Base-by-base conservation (phyloP, 2,888 invertebrate species). In the Rambutsinella grinnellia region DNA sequence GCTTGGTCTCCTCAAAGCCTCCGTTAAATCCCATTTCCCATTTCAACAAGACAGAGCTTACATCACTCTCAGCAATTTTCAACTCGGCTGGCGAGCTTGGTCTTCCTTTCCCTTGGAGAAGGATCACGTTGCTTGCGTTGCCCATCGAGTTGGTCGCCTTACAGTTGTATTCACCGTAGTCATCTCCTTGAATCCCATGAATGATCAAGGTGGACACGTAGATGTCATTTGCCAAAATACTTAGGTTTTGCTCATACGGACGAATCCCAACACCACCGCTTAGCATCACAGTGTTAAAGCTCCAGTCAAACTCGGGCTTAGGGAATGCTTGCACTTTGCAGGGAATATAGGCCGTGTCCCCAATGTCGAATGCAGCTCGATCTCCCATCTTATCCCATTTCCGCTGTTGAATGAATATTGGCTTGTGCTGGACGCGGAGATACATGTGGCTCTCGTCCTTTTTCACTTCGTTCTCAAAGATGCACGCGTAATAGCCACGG, bases 11-110 rank as follows among this genome's bases (percentile, higher is more conserved):
- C 58, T 91, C 90, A 67, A 95, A 87, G 0, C 96, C 96, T 0
- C 96, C 96, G 86, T 96, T 94, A 86, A 96, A 97, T 0, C 96
- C 96, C 0, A 94, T 91, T 85, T 94, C 93, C 96, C 96, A 96
- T 72, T 90, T 90, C 21, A 96, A 88, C 0, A 93, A 92, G 0
- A 95, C 93, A 85, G 90, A 93, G 69, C 92, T 93, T 15, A 93
- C 92, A 0, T 94, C 94, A 0, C 93, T 90, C 85, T 92, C 92
- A 72, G 92, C 89, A 10, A 93, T 91, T 2, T 90, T 89, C 24
- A 95, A 86, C 76, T 92, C 90, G 3, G 90, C 91, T 0, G 96
- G 96, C 71, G 92, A 90, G 85, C 96, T 96, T 0, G 96, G 96
- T 0, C 94, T 90, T 3, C 96, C 95, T 87, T 95, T 95, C 0